Evolutionary conservation across 2,113 vertebrate species (phyloP), one percentile per base, ranked within the genome.

Genomic region (Neomonachus schauinslandi): DNA sequence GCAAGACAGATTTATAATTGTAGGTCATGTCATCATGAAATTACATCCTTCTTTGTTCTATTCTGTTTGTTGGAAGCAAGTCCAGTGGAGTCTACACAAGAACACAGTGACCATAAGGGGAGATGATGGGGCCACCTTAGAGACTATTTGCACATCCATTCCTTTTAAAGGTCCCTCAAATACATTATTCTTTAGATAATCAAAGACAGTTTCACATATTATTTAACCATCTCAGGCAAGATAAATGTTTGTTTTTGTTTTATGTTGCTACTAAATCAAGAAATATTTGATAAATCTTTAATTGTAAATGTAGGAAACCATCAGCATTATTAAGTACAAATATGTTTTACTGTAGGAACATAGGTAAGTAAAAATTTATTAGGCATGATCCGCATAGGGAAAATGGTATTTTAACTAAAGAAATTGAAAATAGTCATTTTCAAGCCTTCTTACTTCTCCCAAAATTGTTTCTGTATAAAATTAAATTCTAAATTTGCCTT

Each of bases 381-480:
- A 83, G 55, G 18, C 1, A 65, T 83, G 36, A 79, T 91, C 91
- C 51, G 13, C 49, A 46, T 21, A 14, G 42, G 24, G 49, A 72
- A 69, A 74, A 36, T 81, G 21, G 31, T 91, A 46, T 85, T 94
- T 91, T 85, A 92, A 85, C 81, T 26, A 89, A 92, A 77, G 36
- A 91, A 93, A 77, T 22, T 10, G n/a, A 90, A 91, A 93, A 84
- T 63, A 26, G 10, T n/a, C 46, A 69, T 51, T 69, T 88, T 16
- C 33, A 57, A n/a, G 21, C 28, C 57, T 63, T 93, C 49, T 71
- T 49, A 36, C 46, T 59, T 76, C 8, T 88, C 82, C 26, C 28
- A 91, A 91, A 96, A 53, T 88, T 91, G 14, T 83, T 96, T 74
- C 11, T 85, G 10, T 72, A 14, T 80, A 33, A 96, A 97, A 85